Evolutionary conservation across 1,140 invertebrate genomes (phyloP).

Genomic region (Dreissena polymorpha): DNA sequence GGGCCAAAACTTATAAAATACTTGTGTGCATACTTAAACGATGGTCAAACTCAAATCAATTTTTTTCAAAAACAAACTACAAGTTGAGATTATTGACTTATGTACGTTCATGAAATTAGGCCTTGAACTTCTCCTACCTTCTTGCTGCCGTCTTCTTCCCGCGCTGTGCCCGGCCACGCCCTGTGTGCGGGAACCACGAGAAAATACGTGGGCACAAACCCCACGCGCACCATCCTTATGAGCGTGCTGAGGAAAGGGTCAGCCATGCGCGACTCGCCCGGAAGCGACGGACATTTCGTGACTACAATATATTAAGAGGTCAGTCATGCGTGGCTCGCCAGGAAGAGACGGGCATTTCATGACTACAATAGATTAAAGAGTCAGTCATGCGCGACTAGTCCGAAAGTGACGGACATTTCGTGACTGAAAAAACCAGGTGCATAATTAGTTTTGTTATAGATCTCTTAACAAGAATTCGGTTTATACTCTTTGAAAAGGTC

Average conservation of each 20-base stretch:
- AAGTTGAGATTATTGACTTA: not conserved
- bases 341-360: conserved; percentile 10
- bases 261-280: conserved; percentile 15
- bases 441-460: too few species aligned
- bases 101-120: not conserved
- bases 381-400: conserved; percentile 20
- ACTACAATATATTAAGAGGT: conserved; percentile 30
- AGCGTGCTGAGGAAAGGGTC: conserved; percentile 30
- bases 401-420: conserved; percentile 2
- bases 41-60: too few species aligned
- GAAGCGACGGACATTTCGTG: not conserved
- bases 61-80: not conserved
- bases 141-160: conserved; percentile 5
- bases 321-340: conserved; percentile 13
- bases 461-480: not conserved
- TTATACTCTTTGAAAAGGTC: conserved; percentile 5
- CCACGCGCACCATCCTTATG: conserved; percentile 41
- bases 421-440: too few species aligned
- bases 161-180: too few species aligned
- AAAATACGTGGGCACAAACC: conserved; percentile 22
- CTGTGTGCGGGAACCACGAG: conserved; percentile 7
- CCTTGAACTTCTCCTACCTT: conserved; percentile 10
- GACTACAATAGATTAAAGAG: conserved; percentile 26
- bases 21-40: not conserved
- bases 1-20: not conserved